Evolutionary conservation across 2,113 vertebrate species (phyloP).

Genomic region (Bambusicola thoracicus): DNA sequence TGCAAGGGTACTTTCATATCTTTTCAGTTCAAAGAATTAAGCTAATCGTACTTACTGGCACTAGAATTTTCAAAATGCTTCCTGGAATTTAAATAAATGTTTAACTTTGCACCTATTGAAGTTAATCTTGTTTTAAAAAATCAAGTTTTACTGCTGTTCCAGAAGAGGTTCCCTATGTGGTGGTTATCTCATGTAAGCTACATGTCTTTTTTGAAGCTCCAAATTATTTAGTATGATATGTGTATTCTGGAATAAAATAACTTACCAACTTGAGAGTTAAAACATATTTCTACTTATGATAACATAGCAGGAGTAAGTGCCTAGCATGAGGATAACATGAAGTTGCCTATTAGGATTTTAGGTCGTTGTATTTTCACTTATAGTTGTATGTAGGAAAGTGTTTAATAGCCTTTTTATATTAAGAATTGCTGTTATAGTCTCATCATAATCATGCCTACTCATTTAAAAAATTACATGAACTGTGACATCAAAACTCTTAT

Average conservation of each 20-base stretch:
- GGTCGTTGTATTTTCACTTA: neutral
- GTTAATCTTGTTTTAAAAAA: neutral
- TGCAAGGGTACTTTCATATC: neutral
- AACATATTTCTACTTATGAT: neutral
- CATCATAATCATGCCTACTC: neutral
- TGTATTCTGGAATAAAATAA: neutral
- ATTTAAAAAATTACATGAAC: neutral
- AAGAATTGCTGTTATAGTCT: neutral
- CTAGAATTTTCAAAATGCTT: neutral
- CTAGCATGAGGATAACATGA: neutral
- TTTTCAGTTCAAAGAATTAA: neutral
- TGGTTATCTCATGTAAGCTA: neutral
- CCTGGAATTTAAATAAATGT: neutral
- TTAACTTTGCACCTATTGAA: neutral
- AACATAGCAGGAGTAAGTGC: neutral
- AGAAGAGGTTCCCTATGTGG: neutral
- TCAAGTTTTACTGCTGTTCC: neutral
- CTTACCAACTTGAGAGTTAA: neutral
- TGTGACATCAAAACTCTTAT: neutral
- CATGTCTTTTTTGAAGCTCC: neutral
- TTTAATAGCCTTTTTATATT: neutral
- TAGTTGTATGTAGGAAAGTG: neutral
- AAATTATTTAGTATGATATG: neutral
- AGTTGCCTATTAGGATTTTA: neutral
- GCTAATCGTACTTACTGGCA: neutral